A percentile compares a stretch with the other conserved stretches of the same genome.
Evolutionary conservation across 2,888 invertebrate species (phyloP).

Genomic region (Rhogogaster chlorosoma): DNA sequence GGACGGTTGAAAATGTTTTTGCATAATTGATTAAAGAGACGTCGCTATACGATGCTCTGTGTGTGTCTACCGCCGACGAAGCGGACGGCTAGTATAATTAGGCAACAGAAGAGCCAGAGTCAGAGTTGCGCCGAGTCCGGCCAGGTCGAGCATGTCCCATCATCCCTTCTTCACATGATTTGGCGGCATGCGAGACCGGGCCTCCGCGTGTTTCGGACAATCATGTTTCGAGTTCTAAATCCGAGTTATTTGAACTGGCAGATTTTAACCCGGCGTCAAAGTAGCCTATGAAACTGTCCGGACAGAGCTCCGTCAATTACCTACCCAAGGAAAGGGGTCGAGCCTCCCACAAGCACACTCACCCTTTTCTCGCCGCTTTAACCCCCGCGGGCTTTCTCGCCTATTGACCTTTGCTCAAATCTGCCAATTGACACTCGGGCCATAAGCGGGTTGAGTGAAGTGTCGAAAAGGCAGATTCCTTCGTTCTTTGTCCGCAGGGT

Average conservation of each 20-base stretch:
- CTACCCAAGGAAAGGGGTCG: not conserved
- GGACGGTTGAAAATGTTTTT: slow-evolving; percentile 69
- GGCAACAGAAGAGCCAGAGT: slow-evolving; percentile 13
- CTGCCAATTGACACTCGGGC: not conserved
- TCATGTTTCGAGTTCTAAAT: too few species aligned
- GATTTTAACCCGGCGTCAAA: not conserved
- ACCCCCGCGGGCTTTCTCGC: not conserved
- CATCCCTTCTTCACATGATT: not conserved
- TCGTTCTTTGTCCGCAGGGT: too few species aligned
- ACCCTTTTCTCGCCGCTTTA: too few species aligned
- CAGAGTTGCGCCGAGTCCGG: not conserved
- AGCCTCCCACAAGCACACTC: not conserved
- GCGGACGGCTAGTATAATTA: slow-evolving; percentile 30
- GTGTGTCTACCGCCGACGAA: slow-evolving; percentile 26
- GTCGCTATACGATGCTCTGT: slow-evolving; percentile 45
- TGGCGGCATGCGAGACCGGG: not conserved
- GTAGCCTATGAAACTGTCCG: not conserved
- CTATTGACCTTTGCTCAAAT: not conserved
- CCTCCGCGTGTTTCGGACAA: not conserved
- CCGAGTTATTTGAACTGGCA: not conserved
- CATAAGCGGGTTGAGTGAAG: not conserved
- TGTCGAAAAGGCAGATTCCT: too few species aligned
- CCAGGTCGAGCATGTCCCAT: not conserved
- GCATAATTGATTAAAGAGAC: slow-evolving; percentile 77
- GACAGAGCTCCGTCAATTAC: not conserved